Evolutionary conservation across 2,797 vertebrate genomes (phyloP).

Genomic region (Myotis daubentonii): DNA sequence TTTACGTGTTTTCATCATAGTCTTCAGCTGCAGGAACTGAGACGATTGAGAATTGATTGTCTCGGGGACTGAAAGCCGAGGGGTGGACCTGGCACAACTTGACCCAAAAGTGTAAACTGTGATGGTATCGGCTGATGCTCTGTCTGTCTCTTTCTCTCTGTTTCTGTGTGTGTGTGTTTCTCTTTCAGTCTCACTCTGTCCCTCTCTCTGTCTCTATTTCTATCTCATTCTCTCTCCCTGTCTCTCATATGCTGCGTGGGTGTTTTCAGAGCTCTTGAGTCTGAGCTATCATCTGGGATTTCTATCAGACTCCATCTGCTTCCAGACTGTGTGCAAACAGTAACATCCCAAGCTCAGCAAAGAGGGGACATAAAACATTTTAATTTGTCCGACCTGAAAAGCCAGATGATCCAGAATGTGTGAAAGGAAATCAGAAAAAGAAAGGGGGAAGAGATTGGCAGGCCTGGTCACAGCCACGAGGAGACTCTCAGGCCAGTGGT

Average conservation of each 20-base stretch:
- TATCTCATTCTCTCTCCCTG: background rate
- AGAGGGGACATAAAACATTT: constrained; percentile 19
- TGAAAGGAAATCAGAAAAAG: constrained; percentile 19
- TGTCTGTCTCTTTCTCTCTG: background rate
- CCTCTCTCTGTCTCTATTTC: background rate
- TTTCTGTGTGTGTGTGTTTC: rapidly evolving
- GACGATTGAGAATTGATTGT: background rate
- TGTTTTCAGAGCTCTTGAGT: constrained; percentile 6
- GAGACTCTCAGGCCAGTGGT: background rate
- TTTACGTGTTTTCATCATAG: background rate
- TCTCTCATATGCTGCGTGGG: background rate
- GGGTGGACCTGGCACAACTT: background rate
- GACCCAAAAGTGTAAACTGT: background rate
- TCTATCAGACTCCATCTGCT: constrained; percentile 69
- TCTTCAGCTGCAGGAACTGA: background rate
- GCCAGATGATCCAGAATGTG: background rate
- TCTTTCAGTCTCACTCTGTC: background rate
- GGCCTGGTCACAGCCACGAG: background rate
- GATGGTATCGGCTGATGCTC: background rate
- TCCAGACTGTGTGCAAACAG: constrained; percentile 72
- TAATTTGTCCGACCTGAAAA: constrained; percentile 67
- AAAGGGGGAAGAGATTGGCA: background rate
- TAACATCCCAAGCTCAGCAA: constrained; percentile 16
- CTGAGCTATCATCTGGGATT: constrained; percentile 56
- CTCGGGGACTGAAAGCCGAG: background rate